These are phyloP conservation scores for Lucilia sericata DNA, from an alignment of 1,140 invertebrate species.

Conservation along the genomic window DNA sequence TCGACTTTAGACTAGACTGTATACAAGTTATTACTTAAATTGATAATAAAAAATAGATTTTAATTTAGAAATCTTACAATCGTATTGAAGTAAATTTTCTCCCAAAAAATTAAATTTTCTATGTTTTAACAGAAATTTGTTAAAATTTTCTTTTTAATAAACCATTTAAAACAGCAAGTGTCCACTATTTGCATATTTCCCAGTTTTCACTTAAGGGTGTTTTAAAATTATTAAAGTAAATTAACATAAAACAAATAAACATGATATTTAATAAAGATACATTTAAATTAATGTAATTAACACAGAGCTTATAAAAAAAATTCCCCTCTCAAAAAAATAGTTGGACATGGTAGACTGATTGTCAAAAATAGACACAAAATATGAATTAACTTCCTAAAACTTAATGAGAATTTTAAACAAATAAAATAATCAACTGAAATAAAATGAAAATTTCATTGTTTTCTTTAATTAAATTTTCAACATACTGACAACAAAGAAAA, in stretches of 20 bases:
- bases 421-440: neutral
- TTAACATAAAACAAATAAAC: constrained; percentile 20
- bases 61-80: too few species aligned
- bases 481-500: neutral
- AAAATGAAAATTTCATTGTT: neutral
- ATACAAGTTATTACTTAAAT: too few species aligned
- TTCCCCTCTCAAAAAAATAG: neutral
- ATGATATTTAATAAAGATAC: neutral
- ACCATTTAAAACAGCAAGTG: too few species aligned
- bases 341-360: constrained; percentile 14
- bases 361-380: neutral
- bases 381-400: neutral
- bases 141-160: too few species aligned
- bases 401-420: neutral
- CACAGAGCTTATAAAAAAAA: neutral
- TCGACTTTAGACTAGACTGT: too few species aligned
- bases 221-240: neutral
- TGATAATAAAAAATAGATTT: too few species aligned
- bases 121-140: too few species aligned
- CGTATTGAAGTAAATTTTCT: too few species aligned
- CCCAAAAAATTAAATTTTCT: too few species aligned
- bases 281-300: constrained; percentile 17
- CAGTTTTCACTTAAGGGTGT: neutral
- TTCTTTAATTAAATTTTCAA: neutral
- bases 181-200: too few species aligned